Base-by-base conservation (phyloP, 2,888 invertebrate genomes). In the Gymnoscelis rufifasciata region DNA sequence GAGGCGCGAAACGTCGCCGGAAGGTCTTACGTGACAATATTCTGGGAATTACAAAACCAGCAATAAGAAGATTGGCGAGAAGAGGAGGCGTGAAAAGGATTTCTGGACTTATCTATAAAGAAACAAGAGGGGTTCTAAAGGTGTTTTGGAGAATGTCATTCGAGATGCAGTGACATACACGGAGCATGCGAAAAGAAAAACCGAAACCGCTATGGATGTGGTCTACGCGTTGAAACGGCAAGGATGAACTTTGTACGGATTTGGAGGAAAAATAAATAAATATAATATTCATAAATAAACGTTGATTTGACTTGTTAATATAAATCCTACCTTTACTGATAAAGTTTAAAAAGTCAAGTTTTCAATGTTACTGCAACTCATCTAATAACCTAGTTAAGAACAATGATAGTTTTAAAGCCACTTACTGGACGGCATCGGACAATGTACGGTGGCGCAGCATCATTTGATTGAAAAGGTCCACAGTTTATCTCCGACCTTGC, bases 181-280 rank as follows among this genome's bases (percentile, higher is more conserved):
- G 0, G 95, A 95, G 69, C 95, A 96, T 70, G 95, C 95, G 26
- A 96, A 95, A 80, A 89, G 95, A 60, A 96, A 96, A 84, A 96
- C 95, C 1, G 95, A 95, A 31, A 95, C 95, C 0, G 94, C 95
- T 10, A 95, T 95, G 95, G 95, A 95, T 61, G 93, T 96, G 7
- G 94, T 95, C 37, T 96, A 95, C 68, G 94, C 94, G n/a, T 76
- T 95, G 66, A 95, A 95, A 71, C 88, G 94, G 38, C 95, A 95
- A 80, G 94, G 94, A 3, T 90, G 94, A 59, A 95, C 95, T 51
- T 77, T 95, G 7, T 95, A 95, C 78, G 95, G 95, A 46, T n/a
- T 30, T 39, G 19, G 58, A 50, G 26, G 57, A 35, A n/a, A 47
- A 19, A 19, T n/a, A 14, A 8, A n/a, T 10, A 19, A 33, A 6